These are phyloP conservation scores for Biston betularia DNA, from an alignment of 2,888 invertebrate genomes.

Conservation along the genomic window DNA sequence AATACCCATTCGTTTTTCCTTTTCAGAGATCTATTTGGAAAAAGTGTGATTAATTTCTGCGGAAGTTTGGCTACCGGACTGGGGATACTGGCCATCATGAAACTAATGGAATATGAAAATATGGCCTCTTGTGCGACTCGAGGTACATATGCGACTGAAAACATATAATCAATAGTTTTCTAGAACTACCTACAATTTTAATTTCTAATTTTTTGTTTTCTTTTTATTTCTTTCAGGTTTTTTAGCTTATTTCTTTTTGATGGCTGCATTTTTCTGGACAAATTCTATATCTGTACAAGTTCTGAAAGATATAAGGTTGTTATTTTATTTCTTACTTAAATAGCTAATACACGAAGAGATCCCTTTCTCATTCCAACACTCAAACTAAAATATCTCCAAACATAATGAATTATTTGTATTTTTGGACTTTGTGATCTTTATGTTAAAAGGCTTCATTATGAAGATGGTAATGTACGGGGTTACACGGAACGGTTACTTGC, in stretches of 20 bases:
- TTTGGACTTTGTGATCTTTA: too few species aligned
- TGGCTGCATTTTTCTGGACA: conserved; percentile 89
- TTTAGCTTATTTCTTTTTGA: conserved; percentile 84
- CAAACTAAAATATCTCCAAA: too few species aligned
- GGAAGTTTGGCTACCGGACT: conserved; percentile 64
- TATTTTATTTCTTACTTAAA: background rate
- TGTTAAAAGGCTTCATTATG: too few species aligned
- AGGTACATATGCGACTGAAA: conserved; percentile 56
- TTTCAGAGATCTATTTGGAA: conserved; percentile 77
- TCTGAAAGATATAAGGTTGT: conserved; percentile 87
- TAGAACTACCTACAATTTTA: background rate
- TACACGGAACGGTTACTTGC: too few species aligned
- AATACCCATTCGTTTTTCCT: background rate
- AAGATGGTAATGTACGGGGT: too few species aligned
- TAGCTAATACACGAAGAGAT: too few species aligned
- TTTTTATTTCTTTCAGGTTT: conserved; percentile 74
- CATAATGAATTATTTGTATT: too few species aligned
- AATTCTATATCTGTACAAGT: conserved; percentile 89
- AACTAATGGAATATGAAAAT: conserved; percentile 60
- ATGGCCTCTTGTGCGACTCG: conserved; percentile 68
- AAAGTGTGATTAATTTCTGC: conserved; percentile 73
- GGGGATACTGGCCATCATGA: conserved; percentile 62
- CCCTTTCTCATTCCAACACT: too few species aligned
- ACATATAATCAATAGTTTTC: background rate
- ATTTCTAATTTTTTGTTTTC: background rate